Evolutionary conservation across 2,113 vertebrate genomes (phyloP).

Genomic region (Holacanthus passer): DNA sequence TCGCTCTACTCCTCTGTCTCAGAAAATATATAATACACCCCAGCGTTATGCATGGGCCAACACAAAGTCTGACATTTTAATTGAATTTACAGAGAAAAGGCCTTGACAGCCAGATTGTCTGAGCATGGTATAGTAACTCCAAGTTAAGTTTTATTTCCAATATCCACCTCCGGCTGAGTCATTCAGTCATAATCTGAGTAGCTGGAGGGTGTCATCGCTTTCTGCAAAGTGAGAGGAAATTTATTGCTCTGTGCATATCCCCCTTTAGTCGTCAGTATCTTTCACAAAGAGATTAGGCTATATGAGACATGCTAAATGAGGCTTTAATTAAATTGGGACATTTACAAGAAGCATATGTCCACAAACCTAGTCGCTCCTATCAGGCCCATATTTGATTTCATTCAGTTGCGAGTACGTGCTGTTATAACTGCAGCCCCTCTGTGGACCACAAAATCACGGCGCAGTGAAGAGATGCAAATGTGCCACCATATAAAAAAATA

Average conservation of each 20-base stretch:
- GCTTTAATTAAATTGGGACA: conserved; percentile 63
- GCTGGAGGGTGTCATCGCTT: conserved; percentile 46
- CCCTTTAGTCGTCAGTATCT: conserved; percentile 25
- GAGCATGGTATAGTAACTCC: conserved; percentile 15
- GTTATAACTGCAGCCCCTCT: background rate
- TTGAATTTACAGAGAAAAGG: conserved; percentile 68
- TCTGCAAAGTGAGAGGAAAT: conserved; percentile 42
- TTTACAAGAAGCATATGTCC: conserved; percentile 60
- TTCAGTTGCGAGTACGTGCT: conserved; percentile 31
- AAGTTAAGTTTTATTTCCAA: conserved; percentile 49
- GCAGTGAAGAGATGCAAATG: conserved; percentile 23
- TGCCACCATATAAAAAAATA: background rate
- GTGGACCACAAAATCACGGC: conserved; percentile 23
- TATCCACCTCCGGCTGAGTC: conserved; percentile 42
- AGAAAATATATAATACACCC: conserved; percentile 51
- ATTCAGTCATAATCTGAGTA: conserved; percentile 60
- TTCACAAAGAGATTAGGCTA: conserved; percentile 49
- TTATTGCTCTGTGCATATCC: conserved; percentile 28
- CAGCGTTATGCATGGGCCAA: conserved; percentile 60
- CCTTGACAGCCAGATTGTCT: conserved; percentile 46
- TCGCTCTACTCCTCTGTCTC: conserved; percentile 17
- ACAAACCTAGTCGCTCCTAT: conserved; percentile 33
- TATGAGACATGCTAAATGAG: conserved; percentile 57
- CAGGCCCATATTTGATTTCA: conserved; percentile 45
- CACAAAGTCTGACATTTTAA: conserved; percentile 73